A percentile compares a stretch with the other conserved stretches of the same genome.
These are phyloP conservation scores for Pachyramphus minor DNA, from an alignment of 2,113 vertebrate genomes.

Conservation along the genomic window DNA sequence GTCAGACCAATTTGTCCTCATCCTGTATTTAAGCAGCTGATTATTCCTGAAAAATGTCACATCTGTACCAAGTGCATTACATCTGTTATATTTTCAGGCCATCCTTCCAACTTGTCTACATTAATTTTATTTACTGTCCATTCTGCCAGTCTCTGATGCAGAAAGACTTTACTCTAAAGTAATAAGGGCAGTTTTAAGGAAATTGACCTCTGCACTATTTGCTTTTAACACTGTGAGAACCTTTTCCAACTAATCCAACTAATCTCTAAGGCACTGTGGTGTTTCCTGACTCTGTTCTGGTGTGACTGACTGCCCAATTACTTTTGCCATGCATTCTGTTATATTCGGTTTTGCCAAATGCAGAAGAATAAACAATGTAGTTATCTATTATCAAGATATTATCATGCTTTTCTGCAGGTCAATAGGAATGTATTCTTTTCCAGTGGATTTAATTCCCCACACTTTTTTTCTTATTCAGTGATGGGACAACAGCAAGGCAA, in stretches of 20 bases:
- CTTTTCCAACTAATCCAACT: not conserved
- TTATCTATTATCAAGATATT: not conserved
- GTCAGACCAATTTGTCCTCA: not conserved
- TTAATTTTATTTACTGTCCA: not conserved
- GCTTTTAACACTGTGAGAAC: not conserved
- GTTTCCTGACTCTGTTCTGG: not conserved
- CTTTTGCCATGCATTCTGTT: not conserved
- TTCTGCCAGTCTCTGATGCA: not conserved
- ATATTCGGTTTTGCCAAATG: not conserved
- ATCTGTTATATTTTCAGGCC: not conserved
- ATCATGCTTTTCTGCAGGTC: not conserved
- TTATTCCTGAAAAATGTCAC: not conserved
- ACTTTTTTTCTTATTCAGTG: not conserved
- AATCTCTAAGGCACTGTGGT: not conserved
- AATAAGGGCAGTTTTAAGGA: not conserved
- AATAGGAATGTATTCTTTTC: not conserved
- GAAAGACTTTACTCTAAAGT: not conserved
- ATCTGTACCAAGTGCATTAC: not conserved
- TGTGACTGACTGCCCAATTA: not conserved
- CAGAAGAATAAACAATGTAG: not conserved
- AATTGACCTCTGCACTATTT: not conserved
- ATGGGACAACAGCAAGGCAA: not conserved
- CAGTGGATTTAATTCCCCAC: not conserved
- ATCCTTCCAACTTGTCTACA: not conserved
- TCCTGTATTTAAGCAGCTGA: not conserved